Conservation (phyloP, 2,888 invertebrate species). For the Caenorhabditis angaria region DNA sequence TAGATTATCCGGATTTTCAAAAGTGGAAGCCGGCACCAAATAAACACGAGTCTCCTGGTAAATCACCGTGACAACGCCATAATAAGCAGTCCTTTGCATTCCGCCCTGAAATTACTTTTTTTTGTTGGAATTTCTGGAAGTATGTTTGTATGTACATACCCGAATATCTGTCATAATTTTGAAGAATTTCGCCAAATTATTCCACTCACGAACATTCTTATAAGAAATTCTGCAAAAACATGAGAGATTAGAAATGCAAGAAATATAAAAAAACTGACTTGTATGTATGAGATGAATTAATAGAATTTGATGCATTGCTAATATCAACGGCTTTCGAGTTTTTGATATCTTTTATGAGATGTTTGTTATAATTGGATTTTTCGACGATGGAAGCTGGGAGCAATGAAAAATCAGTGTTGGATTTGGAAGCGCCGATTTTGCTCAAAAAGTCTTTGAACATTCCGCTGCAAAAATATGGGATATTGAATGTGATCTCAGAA, state of each 20-base stretch:
- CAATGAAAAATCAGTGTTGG: constrained; percentile 87
- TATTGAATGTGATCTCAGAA: no score
- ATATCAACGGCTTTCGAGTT: constrained; percentile 24
- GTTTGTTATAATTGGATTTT: constrained; percentile 75
- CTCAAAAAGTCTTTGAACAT: constrained; percentile 66
- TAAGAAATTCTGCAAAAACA: constrained; percentile 41
- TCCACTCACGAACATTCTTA: constrained; percentile 62
- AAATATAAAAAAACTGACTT: constrained; percentile 22
- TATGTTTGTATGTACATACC: constrained; percentile 25
- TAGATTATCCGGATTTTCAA: constrained; percentile 25
- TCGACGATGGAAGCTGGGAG: constrained; percentile 87
- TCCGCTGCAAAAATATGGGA: constrained; percentile 59
- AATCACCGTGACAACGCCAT: constrained; percentile 90
- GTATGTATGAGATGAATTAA: constrained; percentile 34
- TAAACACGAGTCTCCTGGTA: constrained; percentile 85
- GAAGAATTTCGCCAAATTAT: constrained; percentile 60
- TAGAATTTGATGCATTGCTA: constrained; percentile 11
- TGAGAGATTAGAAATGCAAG: neutral
- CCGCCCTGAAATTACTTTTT: constrained; percentile 81
- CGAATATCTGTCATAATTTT: constrained; percentile 68
- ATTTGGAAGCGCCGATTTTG: constrained; percentile 58
- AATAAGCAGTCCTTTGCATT: constrained; percentile 93
- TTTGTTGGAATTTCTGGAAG: neutral
- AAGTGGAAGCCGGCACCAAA: constrained; percentile 35
- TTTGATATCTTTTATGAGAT: constrained; percentile 22